phyloP scores from a whole-genome alignment of 2,113 vertebrate genomes.

The Hemibagrus wyckioides region DNA sequence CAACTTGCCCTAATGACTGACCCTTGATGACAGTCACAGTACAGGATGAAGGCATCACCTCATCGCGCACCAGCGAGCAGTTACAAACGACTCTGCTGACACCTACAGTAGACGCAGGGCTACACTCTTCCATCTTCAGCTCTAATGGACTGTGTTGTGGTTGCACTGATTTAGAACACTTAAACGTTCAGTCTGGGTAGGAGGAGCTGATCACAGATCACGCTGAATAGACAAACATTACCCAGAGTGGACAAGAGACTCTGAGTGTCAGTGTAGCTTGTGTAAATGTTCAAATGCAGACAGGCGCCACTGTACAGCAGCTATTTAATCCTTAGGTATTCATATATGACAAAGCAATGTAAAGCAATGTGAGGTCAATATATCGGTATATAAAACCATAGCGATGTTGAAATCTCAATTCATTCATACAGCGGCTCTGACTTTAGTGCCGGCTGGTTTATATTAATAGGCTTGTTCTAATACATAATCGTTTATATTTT shows the following conservation, averaged over 20 bases:
- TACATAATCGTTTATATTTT: neutral
- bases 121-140: conserved; percentile 30
- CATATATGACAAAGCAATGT: neutral
- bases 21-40: conserved; percentile 46
- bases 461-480: neutral
- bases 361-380: neutral
- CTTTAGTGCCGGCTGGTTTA: too few species aligned
- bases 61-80: conserved; percentile 5
- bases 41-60: conserved; percentile 19
- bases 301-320: neutral
- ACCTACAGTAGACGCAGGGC: conserved; percentile 70
- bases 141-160: conserved; percentile 3
- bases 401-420: neutral
- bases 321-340: neutral
- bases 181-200: neutral
- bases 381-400: neutral
- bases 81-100: conserved; percentile 71
- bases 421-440: too few species aligned
- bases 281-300: neutral
- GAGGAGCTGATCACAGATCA: neutral
- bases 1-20: conserved; percentile 40
- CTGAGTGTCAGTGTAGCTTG: neutral
- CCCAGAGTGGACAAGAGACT: neutral
- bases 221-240: neutral
- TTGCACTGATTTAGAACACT: neutral